Conservation (phyloP, 2,888 invertebrate species). For the Hofmannophila pseudospretella region DNA sequence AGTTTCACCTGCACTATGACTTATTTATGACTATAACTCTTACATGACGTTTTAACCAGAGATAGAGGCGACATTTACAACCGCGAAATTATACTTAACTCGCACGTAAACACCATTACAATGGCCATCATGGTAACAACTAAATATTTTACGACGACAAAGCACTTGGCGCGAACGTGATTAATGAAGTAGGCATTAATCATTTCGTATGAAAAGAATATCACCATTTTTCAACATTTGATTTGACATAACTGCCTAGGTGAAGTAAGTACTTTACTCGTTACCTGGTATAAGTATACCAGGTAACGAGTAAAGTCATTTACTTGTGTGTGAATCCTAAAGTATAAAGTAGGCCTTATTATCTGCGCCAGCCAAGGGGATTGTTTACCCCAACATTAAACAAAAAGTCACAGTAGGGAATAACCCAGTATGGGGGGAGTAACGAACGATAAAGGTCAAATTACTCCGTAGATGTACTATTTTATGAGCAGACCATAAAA, state of each 20-base stretch:
- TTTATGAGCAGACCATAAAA: slow-evolving; percentile 53
- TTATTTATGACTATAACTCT: too few species aligned
- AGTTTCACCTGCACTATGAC: too few species aligned
- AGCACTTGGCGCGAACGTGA: background rate
- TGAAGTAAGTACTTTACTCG: too few species aligned
- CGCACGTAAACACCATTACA: background rate
- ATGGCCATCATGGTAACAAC: background rate
- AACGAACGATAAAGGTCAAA: slow-evolving; percentile 52
- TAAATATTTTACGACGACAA: slow-evolving; percentile 1
- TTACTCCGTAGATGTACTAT: slow-evolving; percentile 40
- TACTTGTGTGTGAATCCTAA: too few species aligned
- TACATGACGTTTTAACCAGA: too few species aligned
- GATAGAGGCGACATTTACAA: background rate
- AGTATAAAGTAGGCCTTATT: background rate
- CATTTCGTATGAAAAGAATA: background rate
- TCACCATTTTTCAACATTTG: background rate
- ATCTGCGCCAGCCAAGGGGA: slow-evolving; percentile 15
- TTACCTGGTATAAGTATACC: too few species aligned
- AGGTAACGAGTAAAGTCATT: too few species aligned
- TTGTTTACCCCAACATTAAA: slow-evolving; percentile 32
- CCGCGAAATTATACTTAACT: background rate
- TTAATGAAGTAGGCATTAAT: slow-evolving; percentile 2
- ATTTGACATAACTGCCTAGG: background rate
- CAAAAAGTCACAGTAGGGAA: slow-evolving; percentile 33
- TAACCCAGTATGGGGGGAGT: slow-evolving; percentile 26